These are phyloP conservation scores for Lagocephalus sceleratus DNA, from an alignment of 2,797 vertebrate species.

Conservation along the genomic window DNA sequence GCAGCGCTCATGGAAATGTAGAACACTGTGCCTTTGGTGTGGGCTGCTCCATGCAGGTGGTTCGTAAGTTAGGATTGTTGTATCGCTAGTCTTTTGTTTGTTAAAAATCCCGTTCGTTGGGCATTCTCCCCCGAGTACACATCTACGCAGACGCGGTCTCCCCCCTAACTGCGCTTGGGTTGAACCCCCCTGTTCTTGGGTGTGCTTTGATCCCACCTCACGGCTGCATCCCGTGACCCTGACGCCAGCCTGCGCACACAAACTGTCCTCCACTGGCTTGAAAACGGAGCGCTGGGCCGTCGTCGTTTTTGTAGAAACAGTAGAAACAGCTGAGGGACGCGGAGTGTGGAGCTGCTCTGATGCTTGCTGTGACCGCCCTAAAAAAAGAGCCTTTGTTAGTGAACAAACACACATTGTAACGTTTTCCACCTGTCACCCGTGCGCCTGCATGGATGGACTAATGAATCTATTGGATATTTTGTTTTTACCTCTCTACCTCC, in stretches of 20 bases:
- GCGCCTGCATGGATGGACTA: constrained; percentile 37
- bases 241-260: constrained; percentile 21
- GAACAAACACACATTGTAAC: constrained; percentile 37
- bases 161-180: constrained; percentile 54
- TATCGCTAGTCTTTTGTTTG: constrained; percentile 10
- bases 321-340: constrained; percentile 5
- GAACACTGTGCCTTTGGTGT: constrained; percentile 69
- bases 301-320: constrained; percentile 39
- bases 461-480: constrained; percentile 53
- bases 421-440: constrained; percentile 37
- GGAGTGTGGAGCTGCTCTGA: constrained; percentile 48
- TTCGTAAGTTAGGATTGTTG: constrained; percentile 6
- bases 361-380: constrained; percentile 36
- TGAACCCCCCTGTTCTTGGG: constrained; percentile 39
- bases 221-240: constrained; percentile 49
- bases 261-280: constrained; percentile 44
- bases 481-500: constrained; percentile 74
- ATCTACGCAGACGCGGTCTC: constrained; percentile 21
- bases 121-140: neutral
- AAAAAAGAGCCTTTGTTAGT: constrained; percentile 43
- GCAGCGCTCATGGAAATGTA: constrained; percentile 49
- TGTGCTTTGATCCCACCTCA: constrained; percentile 63
- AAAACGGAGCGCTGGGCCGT: constrained; percentile 45
- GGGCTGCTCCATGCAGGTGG: constrained; percentile 58
- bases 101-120: neutral